Conservation (phyloP, 2,113 vertebrate species). For the Cardinalis cardinalis region DNA sequence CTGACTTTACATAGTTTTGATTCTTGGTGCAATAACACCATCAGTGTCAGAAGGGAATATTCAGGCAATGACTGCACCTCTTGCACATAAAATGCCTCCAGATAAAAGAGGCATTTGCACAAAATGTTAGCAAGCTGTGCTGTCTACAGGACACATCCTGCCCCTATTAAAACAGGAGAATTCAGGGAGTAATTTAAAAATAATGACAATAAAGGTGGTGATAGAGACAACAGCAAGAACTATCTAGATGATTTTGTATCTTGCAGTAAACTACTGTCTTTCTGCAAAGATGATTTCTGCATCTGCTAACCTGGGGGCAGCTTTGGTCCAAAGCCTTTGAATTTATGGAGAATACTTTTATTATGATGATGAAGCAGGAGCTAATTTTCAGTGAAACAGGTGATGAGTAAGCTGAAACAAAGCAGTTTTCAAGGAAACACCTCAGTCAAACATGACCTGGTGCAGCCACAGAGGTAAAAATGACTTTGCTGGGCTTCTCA, state of each 20-base stretch:
- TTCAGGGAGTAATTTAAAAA: neutral
- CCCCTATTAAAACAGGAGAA: neutral
- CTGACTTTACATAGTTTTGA: neutral
- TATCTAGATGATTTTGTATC: neutral
- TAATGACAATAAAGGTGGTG: neutral
- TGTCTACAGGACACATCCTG: neutral
- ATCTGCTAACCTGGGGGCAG: neutral
- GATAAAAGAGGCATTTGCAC: neutral
- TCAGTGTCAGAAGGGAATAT: neutral
- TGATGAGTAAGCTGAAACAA: slow-evolving; percentile 61
- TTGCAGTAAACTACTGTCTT: neutral
- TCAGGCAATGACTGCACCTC: neutral
- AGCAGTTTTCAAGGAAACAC: slow-evolving; percentile 63
- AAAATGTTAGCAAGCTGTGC: neutral
- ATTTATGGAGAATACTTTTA: slow-evolving; percentile 29
- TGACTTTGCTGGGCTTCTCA: slow-evolving; percentile 52
- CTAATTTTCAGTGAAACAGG: slow-evolving; percentile 41
- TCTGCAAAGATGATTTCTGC: neutral
- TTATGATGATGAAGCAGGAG: slow-evolving; percentile 41
- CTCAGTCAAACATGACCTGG: slow-evolving; percentile 27
- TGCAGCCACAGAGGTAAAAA: slow-evolving; percentile 9
- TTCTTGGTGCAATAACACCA: neutral
- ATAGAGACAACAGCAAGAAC: neutral
- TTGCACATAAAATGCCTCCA: neutral
- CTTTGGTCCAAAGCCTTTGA: slow-evolving; percentile 9